A percentile compares a stretch with the other conserved stretches of the same genome.
Evolutionary conservation across 2,888 invertebrate species (phyloP).

Genomic region (Eupithecia insigniata): DNA sequence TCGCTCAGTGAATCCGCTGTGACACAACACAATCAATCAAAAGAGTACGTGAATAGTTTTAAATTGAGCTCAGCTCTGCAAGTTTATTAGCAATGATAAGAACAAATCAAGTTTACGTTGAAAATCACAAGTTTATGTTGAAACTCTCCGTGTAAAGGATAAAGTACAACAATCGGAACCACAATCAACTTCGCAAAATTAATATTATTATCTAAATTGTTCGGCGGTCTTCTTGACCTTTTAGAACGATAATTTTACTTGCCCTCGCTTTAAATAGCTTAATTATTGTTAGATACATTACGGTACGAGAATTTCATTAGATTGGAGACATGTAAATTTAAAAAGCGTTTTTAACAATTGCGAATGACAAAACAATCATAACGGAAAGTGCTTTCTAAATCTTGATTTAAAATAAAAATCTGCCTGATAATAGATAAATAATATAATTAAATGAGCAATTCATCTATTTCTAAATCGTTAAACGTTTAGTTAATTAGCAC

Average conservation of each 20-base stretch:
- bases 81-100: not conserved
- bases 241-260: not conserved
- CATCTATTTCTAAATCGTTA: not conserved
- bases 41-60: conserved; percentile 1
- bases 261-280: not conserved
- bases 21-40: conserved; percentile 7
- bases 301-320: not conserved
- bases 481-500: conserved; percentile 11
- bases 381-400: not conserved
- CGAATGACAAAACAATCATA: not conserved
- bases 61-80: not conserved
- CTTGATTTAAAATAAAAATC: no score
- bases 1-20: not conserved
- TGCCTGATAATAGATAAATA: no score
- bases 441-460: not conserved
- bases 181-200: not conserved
- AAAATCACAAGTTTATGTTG: not conserved
- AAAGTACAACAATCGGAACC: not conserved
- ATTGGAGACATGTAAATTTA: not conserved
- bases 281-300: not conserved
- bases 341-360: not conserved
- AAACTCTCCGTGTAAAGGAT: not conserved
- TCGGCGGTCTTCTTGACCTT: not conserved
- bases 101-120: not conserved
- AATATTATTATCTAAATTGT: not conserved